Base-by-base conservation (phyloP, 92 coral and sea anemone species). In the Isaurus tuberculatus region DNA sequence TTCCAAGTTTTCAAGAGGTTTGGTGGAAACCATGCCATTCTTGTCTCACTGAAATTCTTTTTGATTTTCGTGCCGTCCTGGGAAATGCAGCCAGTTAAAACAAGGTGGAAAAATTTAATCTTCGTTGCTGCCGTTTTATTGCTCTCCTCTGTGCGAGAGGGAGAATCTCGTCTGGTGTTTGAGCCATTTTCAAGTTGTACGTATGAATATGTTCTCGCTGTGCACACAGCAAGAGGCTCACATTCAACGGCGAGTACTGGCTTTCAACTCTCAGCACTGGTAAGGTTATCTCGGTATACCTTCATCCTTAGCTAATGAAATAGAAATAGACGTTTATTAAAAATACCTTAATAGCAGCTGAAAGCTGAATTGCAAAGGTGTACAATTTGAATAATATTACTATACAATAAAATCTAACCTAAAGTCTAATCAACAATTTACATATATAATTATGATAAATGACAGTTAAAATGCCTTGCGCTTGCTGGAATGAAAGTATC, bases 171-270 rank as follows among this genome's bases (percentile, higher is more conserved):
- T 4, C 26, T 75, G 81, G 51, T 22, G 7, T 75, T 55, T 51
- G 81, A 75, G 5, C 81, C 23, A 13, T n/a, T 11, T 27, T 29
- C 81, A 8, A 75, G 29, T 4, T 75, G 81, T 26, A 55, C 81
- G 25, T 75, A 75, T 26, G 48, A 57, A 61, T 75, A 75, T 3
- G 81, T 53, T 46, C 81, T 75, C 1, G 81, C 67, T 5, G 81
- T 75, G 0, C 81, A 75, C 13, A n/a, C 81, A 28, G 81, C 81
- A 10, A 75, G 81, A 22, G 81, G 81, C 15, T 31, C 49, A 25
- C 81, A 75, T n/a, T 74, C 80, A 4, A 74, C 80, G 17, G 80
- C 63, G 14, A 74, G 80, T 65, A 48, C 65, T 14, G 80, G 80
- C 19, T 48, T 74, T 11, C 80, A 74, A 19, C 63, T 74, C 14